phyloP scores from a whole-genome alignment of 2,888 invertebrate genomes.

The Cheilosia variabilis region DNA sequence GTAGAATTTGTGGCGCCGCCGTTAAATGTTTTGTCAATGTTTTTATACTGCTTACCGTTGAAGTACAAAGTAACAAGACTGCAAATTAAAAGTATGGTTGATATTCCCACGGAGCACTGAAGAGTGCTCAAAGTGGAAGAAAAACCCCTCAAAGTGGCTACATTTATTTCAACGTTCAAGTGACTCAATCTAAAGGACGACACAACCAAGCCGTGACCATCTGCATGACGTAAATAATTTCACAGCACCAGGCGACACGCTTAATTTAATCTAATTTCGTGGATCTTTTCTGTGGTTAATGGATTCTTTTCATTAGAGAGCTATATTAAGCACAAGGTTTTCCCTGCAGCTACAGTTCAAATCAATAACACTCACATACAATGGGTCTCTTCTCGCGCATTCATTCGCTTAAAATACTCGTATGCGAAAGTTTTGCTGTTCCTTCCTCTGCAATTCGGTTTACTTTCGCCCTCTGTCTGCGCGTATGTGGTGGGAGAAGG shows the following conservation, averaged over 20 bases:
- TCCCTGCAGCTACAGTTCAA: neutral
- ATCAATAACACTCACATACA: constrained; percentile 36
- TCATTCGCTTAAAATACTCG: neutral
- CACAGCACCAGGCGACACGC: constrained; percentile 18
- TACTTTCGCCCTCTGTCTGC: constrained; percentile 8
- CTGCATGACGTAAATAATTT: neutral
- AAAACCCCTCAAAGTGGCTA: constrained; percentile 6
- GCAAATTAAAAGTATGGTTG: too few relatives aligned
- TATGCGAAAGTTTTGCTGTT: constrained; percentile 26
- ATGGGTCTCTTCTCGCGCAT: constrained; percentile 1
- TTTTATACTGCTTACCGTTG: too few relatives aligned
- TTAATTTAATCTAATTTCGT: constrained; percentile 58
- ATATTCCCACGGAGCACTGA: too few relatives aligned
- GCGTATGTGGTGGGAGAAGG: constrained; percentile 27
- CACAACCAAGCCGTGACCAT: constrained; percentile 8
- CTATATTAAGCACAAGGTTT: constrained; percentile 20
- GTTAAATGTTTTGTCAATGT: too few relatives aligned
- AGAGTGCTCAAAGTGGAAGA: too few relatives aligned
- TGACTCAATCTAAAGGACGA: constrained; percentile 30
- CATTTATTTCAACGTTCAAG: neutral
- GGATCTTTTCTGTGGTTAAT: constrained; percentile 40
- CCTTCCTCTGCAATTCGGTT: neutral
- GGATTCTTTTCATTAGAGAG: constrained; percentile 41
- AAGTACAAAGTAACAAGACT: neutral
- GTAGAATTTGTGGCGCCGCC: too few relatives aligned